These are phyloP conservation scores for Saccostrea glomerata DNA, from an alignment of 1,140 invertebrate species.

Conservation along the genomic window DNA sequence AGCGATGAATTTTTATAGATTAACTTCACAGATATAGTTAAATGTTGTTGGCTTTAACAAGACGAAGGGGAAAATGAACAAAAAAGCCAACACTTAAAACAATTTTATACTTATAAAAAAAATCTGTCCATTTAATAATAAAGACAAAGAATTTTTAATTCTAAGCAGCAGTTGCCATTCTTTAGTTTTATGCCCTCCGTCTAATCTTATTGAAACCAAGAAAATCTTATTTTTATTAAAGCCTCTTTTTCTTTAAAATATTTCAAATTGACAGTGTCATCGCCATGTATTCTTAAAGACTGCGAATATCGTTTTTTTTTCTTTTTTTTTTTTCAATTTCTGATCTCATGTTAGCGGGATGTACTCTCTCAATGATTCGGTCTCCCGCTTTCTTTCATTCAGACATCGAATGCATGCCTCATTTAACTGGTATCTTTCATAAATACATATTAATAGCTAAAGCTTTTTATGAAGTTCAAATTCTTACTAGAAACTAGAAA, in stretches of 20 bases:
- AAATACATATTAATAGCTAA: slow-evolving; percentile 23
- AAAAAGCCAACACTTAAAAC: neutral
- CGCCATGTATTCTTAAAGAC: neutral
- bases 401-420: neutral
- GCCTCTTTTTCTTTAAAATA: neutral
- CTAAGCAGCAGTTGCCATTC: neutral
- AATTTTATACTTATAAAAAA: no score
- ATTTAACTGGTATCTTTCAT: slow-evolving; percentile 15
- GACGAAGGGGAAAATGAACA: neutral
- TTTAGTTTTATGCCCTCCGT: neutral
- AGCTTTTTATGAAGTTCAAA: slow-evolving; percentile 7
- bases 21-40: neutral
- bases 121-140: neutral
- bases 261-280: neutral
- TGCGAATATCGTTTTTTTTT: neutral
- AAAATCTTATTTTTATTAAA: neutral
- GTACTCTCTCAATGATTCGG: neutral
- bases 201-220: neutral
- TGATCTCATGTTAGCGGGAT: slow-evolving; percentile 20
- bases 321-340: neutral
- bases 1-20: slow-evolving; percentile 2
- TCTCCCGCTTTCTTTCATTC: slow-evolving; percentile 3
- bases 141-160: neutral
- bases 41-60: neutral
- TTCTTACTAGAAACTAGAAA: slow-evolving; percentile 28